Conservation (phyloP, 2,113 vertebrate species). For the Muntiacus muntjak region DNA sequence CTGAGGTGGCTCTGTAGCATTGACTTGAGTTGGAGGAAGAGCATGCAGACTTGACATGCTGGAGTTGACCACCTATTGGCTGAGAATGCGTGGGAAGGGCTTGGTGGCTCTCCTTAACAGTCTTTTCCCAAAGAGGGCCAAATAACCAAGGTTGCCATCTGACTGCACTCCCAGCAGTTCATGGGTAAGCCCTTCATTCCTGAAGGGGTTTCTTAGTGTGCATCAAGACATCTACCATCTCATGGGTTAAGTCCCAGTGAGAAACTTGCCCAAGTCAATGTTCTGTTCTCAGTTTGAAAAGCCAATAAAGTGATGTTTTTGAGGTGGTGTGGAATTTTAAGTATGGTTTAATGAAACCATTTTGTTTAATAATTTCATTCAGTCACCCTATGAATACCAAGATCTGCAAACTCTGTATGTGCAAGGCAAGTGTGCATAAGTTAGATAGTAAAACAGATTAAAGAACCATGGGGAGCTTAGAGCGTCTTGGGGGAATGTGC, state of each 20-base stretch:
- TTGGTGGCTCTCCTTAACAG: background rate
- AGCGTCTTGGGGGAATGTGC: background rate
- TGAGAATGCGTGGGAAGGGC: fast-evolving
- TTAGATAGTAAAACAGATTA: background rate
- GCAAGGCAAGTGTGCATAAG: background rate
- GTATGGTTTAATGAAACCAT: background rate
- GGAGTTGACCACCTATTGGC: background rate
- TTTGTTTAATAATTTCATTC: background rate
- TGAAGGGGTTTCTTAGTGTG: background rate
- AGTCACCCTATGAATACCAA: background rate
- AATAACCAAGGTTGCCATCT: background rate
- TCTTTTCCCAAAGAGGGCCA: background rate
- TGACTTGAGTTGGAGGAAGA: background rate
- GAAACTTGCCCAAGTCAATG: background rate
- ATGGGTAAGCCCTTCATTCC: background rate
- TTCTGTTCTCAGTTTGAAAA: background rate
- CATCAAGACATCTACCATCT: background rate
- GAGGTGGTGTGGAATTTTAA: background rate
- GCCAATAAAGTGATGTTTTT: background rate
- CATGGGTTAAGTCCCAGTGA: background rate
- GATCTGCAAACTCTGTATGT: background rate
- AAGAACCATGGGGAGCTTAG: background rate
- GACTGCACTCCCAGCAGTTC: too few relatives aligned
- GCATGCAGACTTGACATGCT: background rate
- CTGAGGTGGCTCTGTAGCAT: background rate